Evolutionary conservation across 2,113 vertebrate genomes (phyloP).

Genomic region (Brienomyrus brachyistius): DNA sequence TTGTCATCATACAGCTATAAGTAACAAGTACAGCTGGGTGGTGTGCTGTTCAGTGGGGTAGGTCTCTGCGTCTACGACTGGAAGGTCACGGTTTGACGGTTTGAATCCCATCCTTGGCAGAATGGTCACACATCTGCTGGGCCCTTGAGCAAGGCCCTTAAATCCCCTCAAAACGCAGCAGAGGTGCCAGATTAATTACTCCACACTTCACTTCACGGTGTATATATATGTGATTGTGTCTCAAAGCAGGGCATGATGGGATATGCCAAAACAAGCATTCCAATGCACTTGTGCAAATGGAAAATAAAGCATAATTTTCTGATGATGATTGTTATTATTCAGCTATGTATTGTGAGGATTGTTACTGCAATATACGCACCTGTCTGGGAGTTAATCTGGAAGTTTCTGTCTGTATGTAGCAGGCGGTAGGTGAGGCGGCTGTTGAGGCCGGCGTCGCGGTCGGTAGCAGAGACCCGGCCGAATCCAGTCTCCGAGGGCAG

Average conservation of each 20-base stretch:
- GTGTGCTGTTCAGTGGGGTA: no score
- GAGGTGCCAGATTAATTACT: not conserved
- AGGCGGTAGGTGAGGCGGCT: conserved; percentile 83
- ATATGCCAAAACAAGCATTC: no score
- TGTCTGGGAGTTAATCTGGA: conserved; percentile 85
- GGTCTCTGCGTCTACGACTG: not conserved
- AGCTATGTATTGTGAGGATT: not conserved
- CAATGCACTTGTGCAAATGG: no score
- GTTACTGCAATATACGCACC: conserved; percentile 53
- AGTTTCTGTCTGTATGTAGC: conserved; percentile 68
- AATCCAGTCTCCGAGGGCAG: conserved; percentile 72
- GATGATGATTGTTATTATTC: not conserved
- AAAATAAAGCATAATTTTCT: not conserved
- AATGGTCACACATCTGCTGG: not conserved
- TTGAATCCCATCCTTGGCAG: not conserved
- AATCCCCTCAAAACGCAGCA: not conserved
- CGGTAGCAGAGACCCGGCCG: conserved; percentile 76
- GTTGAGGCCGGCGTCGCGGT: conserved; percentile 83
- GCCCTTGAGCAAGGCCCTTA: not conserved
- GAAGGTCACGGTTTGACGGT: not conserved
- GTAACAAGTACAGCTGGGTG: no score
- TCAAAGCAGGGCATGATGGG: no score
- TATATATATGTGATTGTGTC: not conserved
- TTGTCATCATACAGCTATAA: not conserved
- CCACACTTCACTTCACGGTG: not conserved